Evolutionary conservation across 2,113 vertebrate species (phyloP).

Genomic region (Rhinolophus ferrumequinum): DNA sequence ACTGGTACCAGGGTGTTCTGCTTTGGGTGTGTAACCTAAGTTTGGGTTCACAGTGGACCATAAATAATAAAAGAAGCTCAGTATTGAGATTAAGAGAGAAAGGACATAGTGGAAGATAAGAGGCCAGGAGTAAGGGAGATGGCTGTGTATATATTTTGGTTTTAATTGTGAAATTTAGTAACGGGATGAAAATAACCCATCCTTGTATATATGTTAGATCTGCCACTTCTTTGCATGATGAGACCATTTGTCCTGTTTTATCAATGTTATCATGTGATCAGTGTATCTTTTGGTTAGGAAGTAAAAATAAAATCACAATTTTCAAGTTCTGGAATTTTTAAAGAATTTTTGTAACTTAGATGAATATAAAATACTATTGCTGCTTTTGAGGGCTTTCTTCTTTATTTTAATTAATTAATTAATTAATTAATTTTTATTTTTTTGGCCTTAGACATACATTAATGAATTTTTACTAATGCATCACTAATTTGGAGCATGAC

Average conservation of each 20-base stretch:
- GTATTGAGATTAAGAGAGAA: background rate
- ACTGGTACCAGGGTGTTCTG: background rate
- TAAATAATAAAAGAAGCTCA: background rate
- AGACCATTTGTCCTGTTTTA: background rate
- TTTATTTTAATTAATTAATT: background rate
- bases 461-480: background rate
- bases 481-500: background rate
- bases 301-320: background rate
- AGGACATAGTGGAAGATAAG: background rate
- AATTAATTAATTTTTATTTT: background rate
- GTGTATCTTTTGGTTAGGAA: background rate
- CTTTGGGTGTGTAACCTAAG: background rate
- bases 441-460: background rate
- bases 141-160: background rate
- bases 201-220: background rate
- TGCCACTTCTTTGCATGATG: background rate
- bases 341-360: background rate
- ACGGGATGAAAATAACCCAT: background rate
- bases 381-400: background rate
- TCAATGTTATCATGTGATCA: background rate
- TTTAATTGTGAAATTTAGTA: background rate
- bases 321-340: background rate
- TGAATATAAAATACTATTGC: background rate
- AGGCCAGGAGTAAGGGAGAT: background rate
- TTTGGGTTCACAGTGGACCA: too few relatives aligned